phyloP scores from a whole-genome alignment of 1,140 invertebrate genomes.

The Manduca sexta region DNA sequence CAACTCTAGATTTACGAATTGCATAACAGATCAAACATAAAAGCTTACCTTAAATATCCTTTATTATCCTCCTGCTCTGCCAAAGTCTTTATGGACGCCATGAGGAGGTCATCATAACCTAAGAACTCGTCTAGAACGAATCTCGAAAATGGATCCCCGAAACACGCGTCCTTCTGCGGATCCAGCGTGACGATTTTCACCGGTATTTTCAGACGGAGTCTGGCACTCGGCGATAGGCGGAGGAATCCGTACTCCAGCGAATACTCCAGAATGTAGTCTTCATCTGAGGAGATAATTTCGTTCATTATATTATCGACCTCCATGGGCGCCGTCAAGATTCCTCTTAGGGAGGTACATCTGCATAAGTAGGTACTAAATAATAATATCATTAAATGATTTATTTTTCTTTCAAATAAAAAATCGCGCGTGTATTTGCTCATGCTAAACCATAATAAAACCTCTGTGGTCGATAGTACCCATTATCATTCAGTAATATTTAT shows the following conservation, averaged over 20 bases:
- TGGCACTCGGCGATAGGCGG: conserved; percentile 87
- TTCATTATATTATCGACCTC: too few species aligned
- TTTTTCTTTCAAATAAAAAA: too few species aligned
- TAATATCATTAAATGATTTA: too few species aligned
- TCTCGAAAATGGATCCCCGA: conserved; percentile 93
- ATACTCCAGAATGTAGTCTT: conserved; percentile 98
- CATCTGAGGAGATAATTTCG: conserved; percentile 78
- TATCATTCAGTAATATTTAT: too few species aligned
- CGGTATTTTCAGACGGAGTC: conserved; percentile 91
- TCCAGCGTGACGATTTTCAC: conserved; percentile 94
- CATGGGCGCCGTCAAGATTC: too few species aligned
- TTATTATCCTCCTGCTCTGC: conserved; percentile 98
- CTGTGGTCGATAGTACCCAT: too few species aligned
- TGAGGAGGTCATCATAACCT: conserved; percentile 97
- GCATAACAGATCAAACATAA: conserved; percentile 1
- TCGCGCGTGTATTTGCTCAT: too few species aligned
- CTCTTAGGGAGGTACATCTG: too few species aligned
- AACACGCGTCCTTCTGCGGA: conserved; percentile 91
- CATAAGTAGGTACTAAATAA: too few species aligned
- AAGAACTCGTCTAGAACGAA: conserved; percentile 94
- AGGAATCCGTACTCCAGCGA: conserved; percentile 97
- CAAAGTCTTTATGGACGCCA: conserved; percentile 95
- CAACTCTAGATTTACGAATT: too few species aligned
- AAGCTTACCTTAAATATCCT: conserved; percentile 86
- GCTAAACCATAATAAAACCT: too few species aligned